phyloP scores from a whole-genome alignment of 2,797 vertebrate genomes.

The Acipenser oxyrinchus region DNA sequence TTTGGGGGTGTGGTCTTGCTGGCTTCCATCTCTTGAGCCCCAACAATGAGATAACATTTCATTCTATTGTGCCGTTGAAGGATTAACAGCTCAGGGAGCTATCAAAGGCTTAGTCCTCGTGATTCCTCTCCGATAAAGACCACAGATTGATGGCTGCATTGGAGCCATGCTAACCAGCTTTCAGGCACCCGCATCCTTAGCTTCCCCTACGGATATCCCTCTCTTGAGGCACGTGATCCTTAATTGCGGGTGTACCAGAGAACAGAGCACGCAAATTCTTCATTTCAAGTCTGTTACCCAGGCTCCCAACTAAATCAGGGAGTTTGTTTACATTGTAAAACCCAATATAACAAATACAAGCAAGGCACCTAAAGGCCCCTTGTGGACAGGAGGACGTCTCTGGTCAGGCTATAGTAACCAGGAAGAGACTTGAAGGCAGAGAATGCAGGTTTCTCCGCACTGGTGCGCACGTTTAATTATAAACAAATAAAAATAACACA shows the following conservation, averaged over 20 bases:
- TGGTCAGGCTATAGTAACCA: too few species aligned
- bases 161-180: background rate
- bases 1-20: too few species aligned
- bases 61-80: slow-evolving; percentile 43
- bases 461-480: too few species aligned
- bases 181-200: background rate
- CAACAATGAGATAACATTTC: slow-evolving; percentile 62
- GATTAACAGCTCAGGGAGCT: slow-evolving; percentile 63
- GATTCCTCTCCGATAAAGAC: slow-evolving; percentile 41
- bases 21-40: slow-evolving; percentile 21
- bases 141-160: slow-evolving; percentile 34
- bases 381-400: too few species aligned
- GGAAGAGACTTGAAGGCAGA: too few species aligned
- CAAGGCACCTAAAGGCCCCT: too few species aligned
- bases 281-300: too few species aligned
- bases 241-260: background rate
- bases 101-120: slow-evolving; percentile 59
- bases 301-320: too few species aligned
- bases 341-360: too few species aligned
- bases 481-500: too few species aligned
- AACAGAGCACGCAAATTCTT: background rate
- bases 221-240: background rate
- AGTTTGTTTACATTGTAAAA: too few species aligned
- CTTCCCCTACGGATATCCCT: background rate
- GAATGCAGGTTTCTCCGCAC: too few species aligned